Evolutionary conservation across 2,888 invertebrate species (phyloP).

Genomic region (Diaphora mendica): DNA sequence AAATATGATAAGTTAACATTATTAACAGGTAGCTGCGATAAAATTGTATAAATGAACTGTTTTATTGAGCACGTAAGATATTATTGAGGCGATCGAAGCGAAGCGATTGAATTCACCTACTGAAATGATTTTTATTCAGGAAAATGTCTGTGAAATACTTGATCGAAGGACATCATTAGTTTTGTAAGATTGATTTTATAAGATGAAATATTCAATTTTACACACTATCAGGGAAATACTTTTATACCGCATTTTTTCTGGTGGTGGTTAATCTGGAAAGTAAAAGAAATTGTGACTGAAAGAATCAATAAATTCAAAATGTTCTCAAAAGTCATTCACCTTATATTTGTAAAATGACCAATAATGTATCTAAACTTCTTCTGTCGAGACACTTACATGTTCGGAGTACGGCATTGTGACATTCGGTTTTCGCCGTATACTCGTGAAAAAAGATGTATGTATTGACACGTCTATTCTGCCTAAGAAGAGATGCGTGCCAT

Average conservation of each 20-base stretch:
- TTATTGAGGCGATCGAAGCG: no score
- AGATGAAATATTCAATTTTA: not conserved
- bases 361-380: constrained; percentile 30
- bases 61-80: no score
- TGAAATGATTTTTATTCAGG: no score
- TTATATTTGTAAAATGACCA: constrained; percentile 34
- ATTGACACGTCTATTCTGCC: constrained; percentile 30
- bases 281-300: not conserved
- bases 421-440: constrained; percentile 40
- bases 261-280: not conserved
- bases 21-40: no score
- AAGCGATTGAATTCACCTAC: no score
- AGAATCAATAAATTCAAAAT: not conserved
- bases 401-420: constrained; percentile 39
- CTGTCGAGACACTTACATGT: constrained; percentile 31
- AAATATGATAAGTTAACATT: no score
- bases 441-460: constrained; percentile 25
- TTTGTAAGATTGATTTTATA: not conserved
- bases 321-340: constrained; percentile 36
- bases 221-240: not conserved
- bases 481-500: constrained; percentile 36
- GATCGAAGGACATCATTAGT: no score
- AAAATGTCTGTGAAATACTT: no score
- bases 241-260: not conserved
- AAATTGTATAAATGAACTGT: no score